Base-by-base conservation (phyloP, 2,113 vertebrate species). In the Xenopus borealis region DNA sequence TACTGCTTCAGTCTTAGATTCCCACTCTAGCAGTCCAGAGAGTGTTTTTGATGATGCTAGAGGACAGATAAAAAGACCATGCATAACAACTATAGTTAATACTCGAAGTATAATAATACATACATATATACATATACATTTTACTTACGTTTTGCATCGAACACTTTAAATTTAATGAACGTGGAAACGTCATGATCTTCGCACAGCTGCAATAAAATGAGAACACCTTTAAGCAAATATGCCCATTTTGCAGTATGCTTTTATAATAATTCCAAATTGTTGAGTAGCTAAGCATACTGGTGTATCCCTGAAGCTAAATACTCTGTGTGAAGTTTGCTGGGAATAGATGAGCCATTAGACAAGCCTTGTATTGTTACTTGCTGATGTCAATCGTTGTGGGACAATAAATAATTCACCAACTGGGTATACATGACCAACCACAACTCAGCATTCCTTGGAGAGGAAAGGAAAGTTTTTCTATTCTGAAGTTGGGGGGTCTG, bases 101-200 rank as follows among this genome's bases (percentile, higher is more conserved):
- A 55, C 6, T n/a, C 14, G 14, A 12, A 50, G 10, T 50, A 12
- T 50, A 40, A 40, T 2, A 58, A 18, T 19, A 18, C 17, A 17
- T 58, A n/a, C 7, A 16, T 19, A 58, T 16, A 58, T 16, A 19
- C 2, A 58, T 17, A 58, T 14, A 13, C 11, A 13, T 50, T 50
- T 50, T 74, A 90, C 95, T 97, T 87, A 98, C 96, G 95, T 93
- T 98, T 98, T 78, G 94, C 95, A 84, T 97, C 95, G 84, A 98
- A 98, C 80, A 96, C 93, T 90, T 98, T 98, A 84, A 94, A 96
- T 86, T 97, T 98, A 86, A 95, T 92, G 83, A 98, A 98, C 71
- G 91, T 90, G 17, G 95, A 94, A 78, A 97, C 93, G 69, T 95
- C 92, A 40, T 97, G 94, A 84, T 97, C 95, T 27, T 91, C 90